Evolutionary conservation across 2,113 vertebrate genomes (phyloP).

Genomic region (Prunella himalayana): DNA sequence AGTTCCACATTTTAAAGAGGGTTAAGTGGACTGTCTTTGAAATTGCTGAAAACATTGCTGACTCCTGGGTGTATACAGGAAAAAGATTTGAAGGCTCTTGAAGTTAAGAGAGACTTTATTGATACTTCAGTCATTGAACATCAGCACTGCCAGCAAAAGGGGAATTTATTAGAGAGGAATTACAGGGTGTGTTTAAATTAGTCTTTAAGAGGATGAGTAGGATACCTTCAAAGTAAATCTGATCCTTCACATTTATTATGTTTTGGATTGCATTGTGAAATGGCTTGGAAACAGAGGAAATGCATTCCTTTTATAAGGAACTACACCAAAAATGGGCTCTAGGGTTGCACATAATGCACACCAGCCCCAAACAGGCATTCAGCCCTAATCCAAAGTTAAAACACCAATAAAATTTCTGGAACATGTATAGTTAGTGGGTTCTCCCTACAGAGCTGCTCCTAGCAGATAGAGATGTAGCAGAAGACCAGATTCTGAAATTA

Average conservation of each 20-base stretch:
- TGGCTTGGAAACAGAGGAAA: not conserved
- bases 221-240: not conserved
- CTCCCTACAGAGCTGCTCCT: not conserved
- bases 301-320: not conserved
- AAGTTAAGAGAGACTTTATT: not conserved
- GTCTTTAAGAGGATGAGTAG: not conserved
- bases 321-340: not conserved
- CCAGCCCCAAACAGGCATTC: not conserved
- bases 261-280: not conserved
- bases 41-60: not conserved
- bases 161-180: not conserved
- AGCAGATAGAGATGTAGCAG: not conserved
- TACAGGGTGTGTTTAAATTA: not conserved
- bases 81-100: not conserved
- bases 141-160: not conserved
- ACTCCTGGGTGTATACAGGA: not conserved
- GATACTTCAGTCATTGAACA: not conserved
- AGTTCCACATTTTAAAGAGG: not conserved
- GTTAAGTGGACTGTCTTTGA: not conserved
- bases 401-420: not conserved
- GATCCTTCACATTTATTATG: accelerated
- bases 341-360: not conserved
- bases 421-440: not conserved
- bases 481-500: not conserved
- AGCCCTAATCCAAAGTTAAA: not conserved